Evolutionary conservation across 2,888 invertebrate species (phyloP), one percentile per base, ranked within the genome.

Genomic region (Octonoba sinensis): DNA sequence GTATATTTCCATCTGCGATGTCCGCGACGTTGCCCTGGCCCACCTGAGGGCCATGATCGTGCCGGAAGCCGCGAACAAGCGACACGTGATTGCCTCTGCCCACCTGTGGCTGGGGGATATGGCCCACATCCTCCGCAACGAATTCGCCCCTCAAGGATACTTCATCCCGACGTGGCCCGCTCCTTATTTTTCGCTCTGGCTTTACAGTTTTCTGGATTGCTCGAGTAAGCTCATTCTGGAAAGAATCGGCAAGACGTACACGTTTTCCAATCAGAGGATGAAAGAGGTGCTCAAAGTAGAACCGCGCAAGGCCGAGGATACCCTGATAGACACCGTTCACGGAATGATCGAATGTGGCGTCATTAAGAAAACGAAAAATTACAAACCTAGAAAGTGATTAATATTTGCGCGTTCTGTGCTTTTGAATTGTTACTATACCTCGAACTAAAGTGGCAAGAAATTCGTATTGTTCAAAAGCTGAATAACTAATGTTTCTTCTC

Each of bases 291-390:
- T 90, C 8, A 88, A 87, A 22, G 86, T 90, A 22, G 86, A 88
- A 13, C 89, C 89, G 74, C 85, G 86, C 18, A 88, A 88, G 71
- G 85, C 87, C 13, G 87, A 88, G 66, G 87, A 88, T 22, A 88
- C 89, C 1, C 81, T 90, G 22, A 86, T 89, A 67, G 90, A 90
- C 72, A 90, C 90, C 88, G 89, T 88, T 12, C 88, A 90, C 86
- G 87, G 88, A 51, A 85, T 90, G 82, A 89, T 90, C 49, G 89
- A 90, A 70, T 86, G 87, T 46, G 90, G 90, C 49, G 86, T 90
- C 51, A 86, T 89, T 11, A 88, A 88, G 85, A 87, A 87, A 47
- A 85, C 86, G 1, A 83, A 82, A 69, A 83, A 85, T 27, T 86
- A 85, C 70, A 20, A 27, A 13, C 67, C 71, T 24, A 71, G 67